Conservation (phyloP, 92 coral and sea anemone species). For the Paragorgia papillata region DNA sequence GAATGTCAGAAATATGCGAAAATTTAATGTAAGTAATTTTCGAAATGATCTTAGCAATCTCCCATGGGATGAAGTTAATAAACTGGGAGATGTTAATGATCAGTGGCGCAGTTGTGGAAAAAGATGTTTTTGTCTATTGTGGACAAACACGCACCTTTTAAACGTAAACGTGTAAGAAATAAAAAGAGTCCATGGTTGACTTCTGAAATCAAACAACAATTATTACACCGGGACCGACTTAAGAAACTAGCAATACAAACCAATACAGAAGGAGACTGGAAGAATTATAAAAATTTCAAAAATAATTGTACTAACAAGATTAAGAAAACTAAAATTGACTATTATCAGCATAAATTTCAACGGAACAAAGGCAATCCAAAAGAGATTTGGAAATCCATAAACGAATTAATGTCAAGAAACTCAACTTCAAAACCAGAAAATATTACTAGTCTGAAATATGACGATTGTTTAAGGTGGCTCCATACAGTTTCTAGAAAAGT, state of each 20-base stretch:
- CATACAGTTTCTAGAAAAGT: no score
- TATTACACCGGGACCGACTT: neutral
- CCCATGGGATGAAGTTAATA: slow-evolving; percentile 22
- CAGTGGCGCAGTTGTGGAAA: slow-evolving; percentile 39
- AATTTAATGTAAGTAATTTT: slow-evolving; percentile 31
- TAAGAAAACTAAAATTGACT: neutral
- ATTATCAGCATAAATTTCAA: neutral
- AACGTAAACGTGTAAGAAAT: neutral
- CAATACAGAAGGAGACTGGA: neutral
- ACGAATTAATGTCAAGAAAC: no score
- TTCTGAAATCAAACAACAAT: neutral
- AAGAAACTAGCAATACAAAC: neutral
- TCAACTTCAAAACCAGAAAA: no score
- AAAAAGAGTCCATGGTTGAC: slow-evolving; percentile 7
- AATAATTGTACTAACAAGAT: slow-evolving; percentile 1
- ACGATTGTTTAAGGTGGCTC: neutral
- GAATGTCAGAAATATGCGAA: slow-evolving; percentile 27
- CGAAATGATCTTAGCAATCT: slow-evolving; percentile 48
- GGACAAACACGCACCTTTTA: slow-evolving; percentile 50
- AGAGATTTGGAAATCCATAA: neutral
- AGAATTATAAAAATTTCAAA: neutral
- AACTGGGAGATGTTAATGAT: slow-evolving; percentile 37
- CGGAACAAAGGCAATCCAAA: neutral
- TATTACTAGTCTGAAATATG: neutral
- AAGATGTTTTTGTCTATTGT: slow-evolving; percentile 28